These are phyloP conservation scores for Tricholauxania praeusta DNA, from an alignment of 2,888 invertebrate genomes.

Conservation along the genomic window DNA sequence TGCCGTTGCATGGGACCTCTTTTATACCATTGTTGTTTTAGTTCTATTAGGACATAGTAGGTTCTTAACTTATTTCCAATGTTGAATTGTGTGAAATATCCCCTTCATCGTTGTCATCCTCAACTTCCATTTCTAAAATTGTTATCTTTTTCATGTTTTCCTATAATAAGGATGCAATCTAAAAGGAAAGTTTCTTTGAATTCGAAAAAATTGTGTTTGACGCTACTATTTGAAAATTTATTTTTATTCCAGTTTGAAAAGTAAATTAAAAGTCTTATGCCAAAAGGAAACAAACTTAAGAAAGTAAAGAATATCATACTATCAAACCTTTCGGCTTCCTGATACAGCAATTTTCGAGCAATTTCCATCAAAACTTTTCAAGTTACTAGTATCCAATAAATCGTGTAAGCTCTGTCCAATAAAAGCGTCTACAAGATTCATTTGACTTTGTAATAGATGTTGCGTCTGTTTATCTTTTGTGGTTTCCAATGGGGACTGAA, in stretches of 20 bases:
- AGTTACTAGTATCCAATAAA: slow-evolving; percentile 68
- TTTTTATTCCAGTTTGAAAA: background rate
- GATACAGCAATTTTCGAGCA: slow-evolving; percentile 84
- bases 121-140: slow-evolving; percentile 92
- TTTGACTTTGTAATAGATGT: slow-evolving; percentile 54
- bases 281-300: slow-evolving; percentile 41
- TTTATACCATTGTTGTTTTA: too few relatives aligned
- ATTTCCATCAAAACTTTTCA: slow-evolving; percentile 75
- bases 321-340: slow-evolving; percentile 73
- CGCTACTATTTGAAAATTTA: slow-evolving; percentile 27
- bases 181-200: too few relatives aligned
- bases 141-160: slow-evolving; percentile 84
- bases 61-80: slow-evolving; percentile 65
- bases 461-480: slow-evolving; percentile 67
- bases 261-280: slow-evolving; percentile 27
- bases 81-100: slow-evolving; percentile 68
- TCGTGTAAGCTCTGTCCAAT: slow-evolving; percentile 70
- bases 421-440: slow-evolving; percentile 56
- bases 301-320: background rate
- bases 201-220: too few relatives aligned
- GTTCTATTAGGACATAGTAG: slow-evolving; percentile 47
- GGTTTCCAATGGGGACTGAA: slow-evolving; percentile 66
- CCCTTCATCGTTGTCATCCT: slow-evolving; percentile 86
- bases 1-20: too few relatives aligned
- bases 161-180: slow-evolving; percentile 85